A percentile compares a stretch with the other conserved stretches of the same genome.
phyloP scores from a whole-genome alignment of 2,797 vertebrate genomes.

The Cryptoblepharus egeriae region DNA sequence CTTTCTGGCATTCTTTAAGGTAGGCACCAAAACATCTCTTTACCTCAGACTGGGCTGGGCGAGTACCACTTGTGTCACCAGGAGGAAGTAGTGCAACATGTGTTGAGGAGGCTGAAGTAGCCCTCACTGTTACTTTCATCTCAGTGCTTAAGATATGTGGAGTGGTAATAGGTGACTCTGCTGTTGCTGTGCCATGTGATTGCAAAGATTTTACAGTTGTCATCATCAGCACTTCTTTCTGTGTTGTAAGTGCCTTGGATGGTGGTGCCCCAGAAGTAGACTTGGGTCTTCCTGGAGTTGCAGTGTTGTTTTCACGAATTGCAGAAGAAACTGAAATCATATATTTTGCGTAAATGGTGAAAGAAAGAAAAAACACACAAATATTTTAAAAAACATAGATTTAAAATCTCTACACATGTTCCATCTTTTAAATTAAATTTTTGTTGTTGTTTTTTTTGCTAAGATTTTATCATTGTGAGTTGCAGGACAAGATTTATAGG shows the following conservation, averaged over 20 bases:
- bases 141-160: fast-evolving
- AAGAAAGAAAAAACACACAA: too few species aligned
- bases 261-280: too few species aligned
- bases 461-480: neutral
- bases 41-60: neutral
- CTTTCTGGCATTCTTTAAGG: neutral
- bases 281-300: neutral
- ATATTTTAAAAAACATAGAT: too few species aligned
- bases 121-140: fast-evolving
- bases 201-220: too few species aligned
- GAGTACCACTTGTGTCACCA: fast-evolving
- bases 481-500: neutral
- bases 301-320: fast-evolving
- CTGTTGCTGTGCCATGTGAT: neutral
- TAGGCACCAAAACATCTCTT: neutral
- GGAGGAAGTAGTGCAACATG: fast-evolving
- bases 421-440: too few species aligned
- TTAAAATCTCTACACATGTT: too few species aligned
- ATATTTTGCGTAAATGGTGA: too few species aligned
- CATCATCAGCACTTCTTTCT: neutral
- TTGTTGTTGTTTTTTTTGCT: too few species aligned
- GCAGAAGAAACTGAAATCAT: fast-evolving
- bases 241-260: too few species aligned
- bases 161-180: fast-evolving
- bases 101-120: fast-evolving